These are phyloP conservation scores for Linyphia triangularis DNA, from an alignment of 2,888 invertebrate species.

Conservation along the genomic window DNA sequence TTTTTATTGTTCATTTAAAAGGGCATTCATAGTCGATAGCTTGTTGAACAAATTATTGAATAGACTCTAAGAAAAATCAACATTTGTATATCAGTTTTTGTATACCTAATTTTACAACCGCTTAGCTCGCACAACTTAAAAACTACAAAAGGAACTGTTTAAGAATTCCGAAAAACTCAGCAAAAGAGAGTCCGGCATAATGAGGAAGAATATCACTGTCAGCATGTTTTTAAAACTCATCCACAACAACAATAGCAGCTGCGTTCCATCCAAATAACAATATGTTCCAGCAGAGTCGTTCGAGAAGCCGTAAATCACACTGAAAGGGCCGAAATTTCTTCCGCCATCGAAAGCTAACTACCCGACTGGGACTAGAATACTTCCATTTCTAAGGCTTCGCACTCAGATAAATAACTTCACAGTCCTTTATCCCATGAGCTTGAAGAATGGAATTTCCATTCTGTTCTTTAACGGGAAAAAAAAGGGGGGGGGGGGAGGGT, in stretches of 20 bases:
- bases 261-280: background rate
- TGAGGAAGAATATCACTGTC: background rate
- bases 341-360: background rate
- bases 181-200: background rate
- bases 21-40: too few species aligned
- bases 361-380: conserved; percentile 4
- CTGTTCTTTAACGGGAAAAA: background rate
- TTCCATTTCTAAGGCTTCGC: background rate
- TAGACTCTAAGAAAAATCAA: too few species aligned
- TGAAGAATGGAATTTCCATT: conserved; percentile 1
- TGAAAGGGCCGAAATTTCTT: background rate
- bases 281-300: background rate
- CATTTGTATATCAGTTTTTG: too few species aligned
- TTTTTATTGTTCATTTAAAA: too few species aligned
- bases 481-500: too few species aligned
- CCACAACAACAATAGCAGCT: background rate
- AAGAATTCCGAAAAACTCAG: background rate
- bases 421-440: background rate
- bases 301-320: background rate
- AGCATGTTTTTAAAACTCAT: background rate
- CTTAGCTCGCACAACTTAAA: too few species aligned
- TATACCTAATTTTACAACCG: too few species aligned
- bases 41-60: too few species aligned
- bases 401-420: conserved; percentile 13
- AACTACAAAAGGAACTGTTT: background rate